Evolutionary conservation across 2,113 vertebrate species (phyloP).

Genomic region (Chelonoidis abingdonii): DNA sequence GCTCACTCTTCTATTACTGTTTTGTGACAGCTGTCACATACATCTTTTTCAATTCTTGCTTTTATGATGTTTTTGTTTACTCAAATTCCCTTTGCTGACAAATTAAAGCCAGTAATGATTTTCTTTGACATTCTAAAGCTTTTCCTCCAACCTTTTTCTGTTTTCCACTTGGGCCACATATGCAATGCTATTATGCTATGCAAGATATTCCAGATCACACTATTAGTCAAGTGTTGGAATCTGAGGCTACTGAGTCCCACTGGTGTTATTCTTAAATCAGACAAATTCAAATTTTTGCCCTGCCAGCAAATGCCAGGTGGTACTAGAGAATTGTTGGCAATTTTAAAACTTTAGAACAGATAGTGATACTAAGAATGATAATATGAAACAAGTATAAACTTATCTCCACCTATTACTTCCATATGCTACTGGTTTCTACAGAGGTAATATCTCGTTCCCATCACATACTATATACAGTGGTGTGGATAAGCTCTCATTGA

Average conservation of each 20-base stretch:
- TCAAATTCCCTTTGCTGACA: neutral
- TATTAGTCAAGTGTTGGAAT: neutral
- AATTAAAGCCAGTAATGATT: neutral
- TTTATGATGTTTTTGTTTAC: constrained; percentile 19
- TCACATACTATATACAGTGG: neutral
- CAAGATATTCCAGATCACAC: neutral
- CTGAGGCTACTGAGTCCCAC: neutral
- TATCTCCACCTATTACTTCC: constrained; percentile 7
- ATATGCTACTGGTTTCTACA: neutral
- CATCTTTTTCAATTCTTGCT: neutral
- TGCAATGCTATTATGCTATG: neutral
- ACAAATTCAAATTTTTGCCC: constrained; percentile 21
- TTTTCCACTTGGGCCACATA: neutral
- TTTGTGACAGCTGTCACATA: no score
- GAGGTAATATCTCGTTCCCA: neutral
- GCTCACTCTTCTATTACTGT: neutral
- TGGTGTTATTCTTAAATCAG: neutral
- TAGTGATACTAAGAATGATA: constrained; percentile 45
- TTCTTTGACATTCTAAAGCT: neutral
- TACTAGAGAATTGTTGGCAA: constrained; percentile 30
- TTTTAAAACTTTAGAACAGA: constrained; percentile 39
- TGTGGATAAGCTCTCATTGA: neutral
- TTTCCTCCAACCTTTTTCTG: neutral
- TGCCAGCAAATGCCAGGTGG: constrained; percentile 54
- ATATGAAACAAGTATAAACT: constrained; percentile 44